Base-by-base conservation (phyloP, 2,113 vertebrate genomes). In the Sylvia atricapilla region DNA sequence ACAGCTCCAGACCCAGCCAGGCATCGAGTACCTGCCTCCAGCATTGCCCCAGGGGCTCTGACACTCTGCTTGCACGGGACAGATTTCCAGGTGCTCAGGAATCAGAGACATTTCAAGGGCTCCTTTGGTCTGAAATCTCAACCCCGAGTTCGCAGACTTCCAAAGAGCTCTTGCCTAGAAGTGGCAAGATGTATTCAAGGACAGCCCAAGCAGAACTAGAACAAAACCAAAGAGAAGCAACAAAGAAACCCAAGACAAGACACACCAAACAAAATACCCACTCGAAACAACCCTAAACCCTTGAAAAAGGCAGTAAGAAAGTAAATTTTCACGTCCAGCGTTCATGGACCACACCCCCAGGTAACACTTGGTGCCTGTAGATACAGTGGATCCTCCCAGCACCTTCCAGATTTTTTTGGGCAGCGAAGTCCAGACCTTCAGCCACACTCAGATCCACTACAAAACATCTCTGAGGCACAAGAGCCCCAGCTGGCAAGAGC, bases 31-130 rank as follows among this genome's bases (percentile, higher is more conserved):
- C 20, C 63, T 43, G 50, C 59, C 52, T 74, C 30, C 64, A 74
- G 46, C n/a, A 70, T 2, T 2, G 1, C 25, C 28, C 8, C 0
- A 0, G 7, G 22, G 7, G 10, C 56, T 74, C 31, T 14, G 4
- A 18, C n/a, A n/a, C 41, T 21, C 41, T 23, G 9, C 47, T 16
- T 41, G 28, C 19, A 23, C 11, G 11, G 41, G 9, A 56, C 41
- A 73, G 22, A 10, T 30, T 67, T 67, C 39, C 21, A 49, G 74
- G n/a, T 3, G 10, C 25, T n/a, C 17, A 53, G 3, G 17, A 69
- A 66, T 22, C 37, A 49, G n/a, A 47, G 8, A 66, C 7, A 8
- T 35, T 35, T 47, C 35, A 47, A 60, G 46, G 46, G 19, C 15
- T 84, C 55, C 10, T 35, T 53, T n/a, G 10, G 13, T 24, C 7